Base-by-base conservation (phyloP, 1,140 invertebrate species). In the Metopolophium dirhodum region DNA sequence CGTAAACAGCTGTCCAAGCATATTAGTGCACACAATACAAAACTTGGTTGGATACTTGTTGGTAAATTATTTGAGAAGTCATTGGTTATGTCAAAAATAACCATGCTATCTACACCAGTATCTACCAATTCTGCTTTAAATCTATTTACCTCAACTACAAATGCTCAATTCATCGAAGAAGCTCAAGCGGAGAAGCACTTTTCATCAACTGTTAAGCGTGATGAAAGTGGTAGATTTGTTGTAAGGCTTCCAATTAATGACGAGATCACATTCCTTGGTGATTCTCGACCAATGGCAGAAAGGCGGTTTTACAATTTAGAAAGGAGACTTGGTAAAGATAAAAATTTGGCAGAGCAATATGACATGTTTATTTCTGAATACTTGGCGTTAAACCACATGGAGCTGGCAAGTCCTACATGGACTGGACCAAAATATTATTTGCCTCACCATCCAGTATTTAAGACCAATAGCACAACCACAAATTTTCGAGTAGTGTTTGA, bases 401-500 rank as follows among this genome's bases (percentile, higher is more conserved):
- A 86, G 22, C 37, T 86, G 23, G 83, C 41, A 18, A 41, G 0
- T 11, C 3, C 83, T 26, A 86, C 22, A 23, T 0, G 0, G 0
- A 30, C 8, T 26, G 30, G 41, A 30, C 83, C 83, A 11, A 45
- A 26, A 2, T 93, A 93, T 22, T 93, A 85, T 26, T 6, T 93
- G 2, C 94, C 94, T 3, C 94, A 94, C 68, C 94, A 94, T 86
- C 86, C 93, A 22, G 89, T 94, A 2, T 23, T 94, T 1, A 94
- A 93, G n/a, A 7, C 68, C n/a, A 83, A 93, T 88, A 90, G 49
- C 35, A 35, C 82, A 3, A 95, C 94, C 0, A 95, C 95, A 6
- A 95, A 95, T 83, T 47, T 95, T 6, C 85, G 95, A 49, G 94
- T 95, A 51, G 95, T 95, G 0, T 95, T 95, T 93, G 95, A 95